Percentiles rank a stretch among this genome's conserved stretches.
These are phyloP conservation scores for Frankliniella intonsa DNA, from an alignment of 2,888 invertebrate genomes.

Conservation along the genomic window DNA sequence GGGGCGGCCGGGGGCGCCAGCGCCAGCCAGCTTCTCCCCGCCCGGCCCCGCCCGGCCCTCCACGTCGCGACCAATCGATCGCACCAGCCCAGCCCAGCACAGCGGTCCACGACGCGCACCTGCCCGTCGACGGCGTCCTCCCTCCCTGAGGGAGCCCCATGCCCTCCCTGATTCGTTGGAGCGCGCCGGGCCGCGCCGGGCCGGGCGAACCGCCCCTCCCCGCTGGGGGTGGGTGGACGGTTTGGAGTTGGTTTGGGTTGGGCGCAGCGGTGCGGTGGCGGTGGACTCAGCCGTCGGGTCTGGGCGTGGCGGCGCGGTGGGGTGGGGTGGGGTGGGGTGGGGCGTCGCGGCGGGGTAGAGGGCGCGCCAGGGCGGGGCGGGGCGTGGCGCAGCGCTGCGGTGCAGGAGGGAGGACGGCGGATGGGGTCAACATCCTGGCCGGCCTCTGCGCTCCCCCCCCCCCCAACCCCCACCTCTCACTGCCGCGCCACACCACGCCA, in stretches of 20 bases:
- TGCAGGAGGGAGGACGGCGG: not conserved
- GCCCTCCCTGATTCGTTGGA: too few species aligned
- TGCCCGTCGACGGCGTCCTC: too few species aligned
- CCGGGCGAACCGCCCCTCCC: not conserved
- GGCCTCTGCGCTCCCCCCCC: not conserved
- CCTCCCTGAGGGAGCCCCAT: too few species aligned
- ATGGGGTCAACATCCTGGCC: conserved; percentile 11
- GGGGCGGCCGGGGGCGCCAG: too few species aligned
- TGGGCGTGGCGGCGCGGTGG: not conserved
- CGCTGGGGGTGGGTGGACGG: too few species aligned
- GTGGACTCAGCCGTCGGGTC: not conserved
- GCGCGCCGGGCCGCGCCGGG: not conserved
- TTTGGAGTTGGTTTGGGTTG: not conserved
- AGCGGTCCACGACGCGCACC: too few species aligned
- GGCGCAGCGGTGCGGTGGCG: not conserved
- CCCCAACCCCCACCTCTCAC: not conserved
- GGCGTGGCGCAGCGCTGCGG: conserved; percentile 1
- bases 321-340: not conserved
- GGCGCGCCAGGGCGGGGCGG: not conserved
- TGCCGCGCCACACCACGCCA: not conserved
- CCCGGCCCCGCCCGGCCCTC: too few species aligned
- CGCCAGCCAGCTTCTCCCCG: too few species aligned
- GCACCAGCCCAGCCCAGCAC: too few species aligned
- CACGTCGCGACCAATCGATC: too few species aligned
- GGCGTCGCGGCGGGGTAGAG: not conserved